A percentile compares a stretch with the other conserved stretches of the same genome.
These are phyloP conservation scores for Centropus bengalensis DNA, from an alignment of 2,113 vertebrate genomes.

Conservation along the genomic window DNA sequence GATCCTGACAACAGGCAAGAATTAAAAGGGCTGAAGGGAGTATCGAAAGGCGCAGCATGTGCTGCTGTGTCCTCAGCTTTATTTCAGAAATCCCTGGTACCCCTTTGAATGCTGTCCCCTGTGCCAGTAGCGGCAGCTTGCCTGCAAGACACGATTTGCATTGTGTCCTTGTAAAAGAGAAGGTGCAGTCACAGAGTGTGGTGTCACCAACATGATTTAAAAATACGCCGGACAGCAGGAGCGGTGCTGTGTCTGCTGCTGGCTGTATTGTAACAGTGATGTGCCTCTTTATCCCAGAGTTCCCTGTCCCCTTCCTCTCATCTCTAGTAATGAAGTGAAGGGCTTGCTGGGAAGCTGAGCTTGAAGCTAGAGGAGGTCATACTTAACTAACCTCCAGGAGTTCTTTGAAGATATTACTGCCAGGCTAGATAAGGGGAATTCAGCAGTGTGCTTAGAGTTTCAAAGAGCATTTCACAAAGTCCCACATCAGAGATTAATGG, in stretches of 20 bases:
- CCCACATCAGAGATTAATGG: constrained; percentile 69
- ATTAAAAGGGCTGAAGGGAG: neutral
- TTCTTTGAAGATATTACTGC: constrained; percentile 75
- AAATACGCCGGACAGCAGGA: constrained; percentile 24
- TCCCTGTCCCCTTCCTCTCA: constrained; percentile 6
- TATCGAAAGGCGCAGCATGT: neutral
- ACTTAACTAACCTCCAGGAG: constrained; percentile 74
- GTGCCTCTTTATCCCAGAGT: constrained; percentile 40
- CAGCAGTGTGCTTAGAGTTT: constrained; percentile 62
- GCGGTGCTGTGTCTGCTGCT: neutral
- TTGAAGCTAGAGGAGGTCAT: constrained; percentile 72
- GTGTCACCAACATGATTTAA: constrained; percentile 2
- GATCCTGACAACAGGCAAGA: neutral
- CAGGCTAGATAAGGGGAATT: constrained; percentile 71
- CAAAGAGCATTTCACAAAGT: constrained; percentile 70
- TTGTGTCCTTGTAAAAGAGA: neutral
- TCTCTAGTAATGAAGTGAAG: constrained; percentile 56
- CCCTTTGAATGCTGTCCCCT: neutral
- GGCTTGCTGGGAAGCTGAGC: constrained; percentile 69
- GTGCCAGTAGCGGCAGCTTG: neutral
- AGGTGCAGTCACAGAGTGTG: neutral
- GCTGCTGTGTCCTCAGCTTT: neutral
- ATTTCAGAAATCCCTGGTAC: neutral
- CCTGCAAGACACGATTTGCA: neutral
- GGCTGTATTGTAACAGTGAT: neutral